Conservation (phyloP, 2,797 vertebrate genomes). For the Notolabrus celidotus region DNA sequence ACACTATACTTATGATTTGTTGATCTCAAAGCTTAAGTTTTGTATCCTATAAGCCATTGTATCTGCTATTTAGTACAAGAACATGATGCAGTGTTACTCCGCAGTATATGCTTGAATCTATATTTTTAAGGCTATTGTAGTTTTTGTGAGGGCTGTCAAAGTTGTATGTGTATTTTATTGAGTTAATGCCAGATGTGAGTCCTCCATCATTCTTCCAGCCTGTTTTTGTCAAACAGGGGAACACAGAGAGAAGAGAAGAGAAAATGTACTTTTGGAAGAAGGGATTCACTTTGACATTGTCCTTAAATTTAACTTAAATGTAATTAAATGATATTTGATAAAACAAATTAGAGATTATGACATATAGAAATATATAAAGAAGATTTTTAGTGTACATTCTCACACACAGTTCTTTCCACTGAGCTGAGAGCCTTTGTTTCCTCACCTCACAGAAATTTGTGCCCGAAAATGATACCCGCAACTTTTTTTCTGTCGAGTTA, state of each 20-base stretch:
- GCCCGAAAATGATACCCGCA: slow-evolving; percentile 11
- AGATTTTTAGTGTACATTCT: slow-evolving; percentile 41
- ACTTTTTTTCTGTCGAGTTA: slow-evolving; percentile 31
- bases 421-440: slow-evolving; percentile 32
- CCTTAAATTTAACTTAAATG: slow-evolving; percentile 20
- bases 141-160: slow-evolving; percentile 50
- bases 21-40: too few species aligned
- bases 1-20: not conserved
- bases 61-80: slow-evolving; percentile 47
- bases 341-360: slow-evolving; percentile 2
- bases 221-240: slow-evolving; percentile 8
- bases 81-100: slow-evolving; percentile 55
- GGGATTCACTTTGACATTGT: slow-evolving; percentile 18
- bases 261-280: slow-evolving; percentile 35
- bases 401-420: slow-evolving; percentile 41
- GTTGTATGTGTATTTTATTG: slow-evolving; percentile 36
- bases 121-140: slow-evolving; percentile 62
- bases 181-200: slow-evolving; percentile 28
- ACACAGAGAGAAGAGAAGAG: slow-evolving; percentile 3
- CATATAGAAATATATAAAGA: slow-evolving; percentile 5
- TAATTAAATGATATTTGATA: slow-evolving; percentile 19
- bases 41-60: slow-evolving; percentile 54
- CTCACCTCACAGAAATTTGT: slow-evolving; percentile 32
- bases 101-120: slow-evolving; percentile 52
- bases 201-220: slow-evolving; percentile 7